These are phyloP conservation scores for Girardinichthys multiradiatus DNA, from an alignment of 2,113 vertebrate genomes.

Conservation along the genomic window DNA sequence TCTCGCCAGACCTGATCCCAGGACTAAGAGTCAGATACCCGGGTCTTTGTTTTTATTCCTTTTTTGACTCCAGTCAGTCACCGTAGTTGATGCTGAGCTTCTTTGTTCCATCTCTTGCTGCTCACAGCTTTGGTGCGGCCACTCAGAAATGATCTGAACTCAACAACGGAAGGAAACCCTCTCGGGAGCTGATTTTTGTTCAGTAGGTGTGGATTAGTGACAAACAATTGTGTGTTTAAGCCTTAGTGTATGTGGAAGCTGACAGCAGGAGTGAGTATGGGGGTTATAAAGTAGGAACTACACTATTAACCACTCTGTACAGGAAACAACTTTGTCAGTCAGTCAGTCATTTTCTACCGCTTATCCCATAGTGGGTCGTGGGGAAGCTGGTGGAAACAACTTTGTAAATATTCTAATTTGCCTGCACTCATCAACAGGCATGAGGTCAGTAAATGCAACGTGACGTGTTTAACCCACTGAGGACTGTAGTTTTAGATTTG, in stretches of 20 bases:
- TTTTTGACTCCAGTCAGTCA: conserved; percentile 1
- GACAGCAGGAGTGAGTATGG: no score
- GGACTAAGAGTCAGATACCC: not conserved
- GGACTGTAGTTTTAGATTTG: no score
- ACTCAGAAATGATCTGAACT: conserved; percentile 61
- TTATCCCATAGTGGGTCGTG: no score
- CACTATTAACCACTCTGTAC: no score
- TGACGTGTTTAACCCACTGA: no score
- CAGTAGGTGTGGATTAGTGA: conserved; percentile 17
- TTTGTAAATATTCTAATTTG: no score
- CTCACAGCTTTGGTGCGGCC: conserved; percentile 43
- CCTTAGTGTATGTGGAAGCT: no score
- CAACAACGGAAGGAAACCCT: conserved; percentile 72
- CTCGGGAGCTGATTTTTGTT: conserved; percentile 51
- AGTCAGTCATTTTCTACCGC: no score
- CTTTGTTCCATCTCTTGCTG: not conserved
- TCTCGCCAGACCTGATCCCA: not conserved
- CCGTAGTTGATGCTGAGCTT: conserved; percentile 5
- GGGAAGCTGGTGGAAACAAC: no score
- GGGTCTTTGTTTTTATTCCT: not conserved
- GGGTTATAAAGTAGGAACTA: not conserved
- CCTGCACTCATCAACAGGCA: no score
- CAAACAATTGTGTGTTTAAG: conserved; percentile 8
- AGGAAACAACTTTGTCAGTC: no score
- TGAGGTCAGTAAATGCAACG: no score